phyloP scores from a whole-genome alignment of 2,797 vertebrate species.

The Acestrorhynchus altus region DNA sequence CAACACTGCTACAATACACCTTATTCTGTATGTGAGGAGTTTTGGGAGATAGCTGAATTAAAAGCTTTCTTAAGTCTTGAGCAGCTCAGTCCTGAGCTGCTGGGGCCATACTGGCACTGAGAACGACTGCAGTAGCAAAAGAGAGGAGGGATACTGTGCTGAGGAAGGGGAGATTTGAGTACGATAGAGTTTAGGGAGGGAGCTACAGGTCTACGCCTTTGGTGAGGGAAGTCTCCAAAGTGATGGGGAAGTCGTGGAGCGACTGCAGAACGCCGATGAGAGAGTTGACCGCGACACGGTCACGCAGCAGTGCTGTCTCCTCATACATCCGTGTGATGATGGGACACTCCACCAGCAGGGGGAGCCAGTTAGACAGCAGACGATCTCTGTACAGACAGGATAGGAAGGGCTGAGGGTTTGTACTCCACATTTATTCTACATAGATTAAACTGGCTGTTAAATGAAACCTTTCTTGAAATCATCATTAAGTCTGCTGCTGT shows the following conservation, averaged over 20 bases:
- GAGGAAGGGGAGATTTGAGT: background rate
- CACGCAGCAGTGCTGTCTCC: constrained; percentile 89
- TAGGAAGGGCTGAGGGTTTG: background rate
- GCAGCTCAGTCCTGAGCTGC: background rate
- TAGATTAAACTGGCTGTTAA: too few species aligned
- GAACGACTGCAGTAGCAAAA: constrained; percentile 11
- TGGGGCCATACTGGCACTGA: constrained; percentile 5
- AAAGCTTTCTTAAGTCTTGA: constrained; percentile 10
- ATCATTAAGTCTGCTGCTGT: too few species aligned
- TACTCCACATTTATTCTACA: too few species aligned
- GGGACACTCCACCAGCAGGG: constrained; percentile 87
- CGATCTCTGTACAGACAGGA: constrained; percentile 81
- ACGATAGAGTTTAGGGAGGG: constrained; percentile 4
- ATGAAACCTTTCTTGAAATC: too few species aligned
- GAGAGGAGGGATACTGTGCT: background rate
- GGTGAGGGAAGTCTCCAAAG: constrained; percentile 90
- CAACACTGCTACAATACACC: constrained; percentile 25
- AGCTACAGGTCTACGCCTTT: constrained; percentile 94
- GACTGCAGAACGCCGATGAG: constrained; percentile 91
- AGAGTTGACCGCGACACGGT: constrained; percentile 85
- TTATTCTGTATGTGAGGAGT: background rate
- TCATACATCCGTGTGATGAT: constrained; percentile 89
- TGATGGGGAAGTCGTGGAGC: constrained; percentile 90
- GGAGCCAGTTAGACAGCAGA: constrained; percentile 92
- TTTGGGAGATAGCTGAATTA: background rate